phyloP scores from a whole-genome alignment of 1,140 invertebrate species.

The Hycleus cichorii region DNA sequence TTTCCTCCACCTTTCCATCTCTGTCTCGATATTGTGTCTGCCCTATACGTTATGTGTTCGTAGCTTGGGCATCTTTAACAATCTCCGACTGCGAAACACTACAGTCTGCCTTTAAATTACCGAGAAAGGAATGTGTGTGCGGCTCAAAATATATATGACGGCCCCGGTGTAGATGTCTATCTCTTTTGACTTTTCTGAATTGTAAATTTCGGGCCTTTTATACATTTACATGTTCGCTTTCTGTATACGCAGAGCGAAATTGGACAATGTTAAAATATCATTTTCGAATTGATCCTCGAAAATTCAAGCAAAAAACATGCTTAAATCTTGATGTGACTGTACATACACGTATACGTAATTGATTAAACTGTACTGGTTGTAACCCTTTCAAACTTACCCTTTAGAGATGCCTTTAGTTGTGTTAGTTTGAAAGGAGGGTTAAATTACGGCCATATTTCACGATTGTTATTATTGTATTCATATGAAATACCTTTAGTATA shows the following conservation, averaged over 20 bases:
- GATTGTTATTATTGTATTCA: not conserved
- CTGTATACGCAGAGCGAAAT: no score
- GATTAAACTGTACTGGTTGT: slow-evolving; percentile 32
- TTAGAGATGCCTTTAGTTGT: slow-evolving; percentile 25
- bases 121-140: slow-evolving; percentile 19
- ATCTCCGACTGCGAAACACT: slow-evolving; percentile 17
- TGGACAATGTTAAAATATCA: no score
- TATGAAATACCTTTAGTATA: not conserved
- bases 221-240: slow-evolving; percentile 23
- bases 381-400: slow-evolving; percentile 6
- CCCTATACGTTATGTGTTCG: no score
- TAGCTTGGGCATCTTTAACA: slow-evolving; percentile 13
- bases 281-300: no score
- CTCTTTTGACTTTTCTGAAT: slow-evolving; percentile 30
- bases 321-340: slow-evolving; percentile 28
- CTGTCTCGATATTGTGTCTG: no score
- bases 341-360: slow-evolving; percentile 27
- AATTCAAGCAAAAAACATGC: not conserved
- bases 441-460: slow-evolving; percentile 34
- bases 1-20: not conserved
- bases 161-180: slow-evolving; percentile 25
- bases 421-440: slow-evolving; percentile 20
- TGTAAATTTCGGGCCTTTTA: slow-evolving; percentile 27
- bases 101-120: slow-evolving; percentile 24
- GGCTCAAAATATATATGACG: slow-evolving; percentile 26